These are phyloP conservation scores for Equus quagga DNA, from an alignment of 2,113 vertebrate genomes.

Conservation along the genomic window DNA sequence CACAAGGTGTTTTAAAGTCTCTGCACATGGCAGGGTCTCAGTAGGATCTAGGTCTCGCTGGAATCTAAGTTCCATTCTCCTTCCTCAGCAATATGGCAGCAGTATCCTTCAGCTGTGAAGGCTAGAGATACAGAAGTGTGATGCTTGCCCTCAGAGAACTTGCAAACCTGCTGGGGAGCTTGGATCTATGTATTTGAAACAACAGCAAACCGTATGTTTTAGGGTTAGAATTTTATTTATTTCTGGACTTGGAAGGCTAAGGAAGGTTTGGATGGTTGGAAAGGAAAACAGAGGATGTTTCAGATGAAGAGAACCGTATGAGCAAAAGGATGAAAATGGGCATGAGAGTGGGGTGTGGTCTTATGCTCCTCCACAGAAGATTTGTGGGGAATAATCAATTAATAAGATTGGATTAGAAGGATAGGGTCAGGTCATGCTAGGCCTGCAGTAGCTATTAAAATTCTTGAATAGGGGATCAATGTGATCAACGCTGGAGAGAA, in stretches of 20 bases:
- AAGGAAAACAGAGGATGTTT: neutral
- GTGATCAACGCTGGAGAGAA: neutral
- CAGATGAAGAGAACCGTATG: neutral
- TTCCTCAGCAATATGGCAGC: neutral
- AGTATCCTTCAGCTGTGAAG: neutral
- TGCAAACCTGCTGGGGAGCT: neutral
- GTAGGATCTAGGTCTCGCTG: neutral
- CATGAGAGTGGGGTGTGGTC: neutral
- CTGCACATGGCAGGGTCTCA: neutral
- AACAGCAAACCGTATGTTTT: neutral
- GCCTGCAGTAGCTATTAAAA: neutral
- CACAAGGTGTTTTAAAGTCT: neutral
- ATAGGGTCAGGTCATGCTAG: neutral
- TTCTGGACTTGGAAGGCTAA: neutral
- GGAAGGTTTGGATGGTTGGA: neutral
- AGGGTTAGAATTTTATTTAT: neutral
- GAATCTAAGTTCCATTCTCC: neutral
- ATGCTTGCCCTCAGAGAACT: neutral
- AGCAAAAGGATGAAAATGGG: neutral
- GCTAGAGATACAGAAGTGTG: neutral
- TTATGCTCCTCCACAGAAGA: neutral
- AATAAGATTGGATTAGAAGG: neutral
- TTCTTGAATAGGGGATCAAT: neutral
- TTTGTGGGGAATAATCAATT: neutral
- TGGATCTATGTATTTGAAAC: neutral